Percentiles rank a stretch among this genome's conserved stretches.
Conservation (phyloP, 2,797 vertebrate genomes). For the Microcaecilia unicolor region DNA sequence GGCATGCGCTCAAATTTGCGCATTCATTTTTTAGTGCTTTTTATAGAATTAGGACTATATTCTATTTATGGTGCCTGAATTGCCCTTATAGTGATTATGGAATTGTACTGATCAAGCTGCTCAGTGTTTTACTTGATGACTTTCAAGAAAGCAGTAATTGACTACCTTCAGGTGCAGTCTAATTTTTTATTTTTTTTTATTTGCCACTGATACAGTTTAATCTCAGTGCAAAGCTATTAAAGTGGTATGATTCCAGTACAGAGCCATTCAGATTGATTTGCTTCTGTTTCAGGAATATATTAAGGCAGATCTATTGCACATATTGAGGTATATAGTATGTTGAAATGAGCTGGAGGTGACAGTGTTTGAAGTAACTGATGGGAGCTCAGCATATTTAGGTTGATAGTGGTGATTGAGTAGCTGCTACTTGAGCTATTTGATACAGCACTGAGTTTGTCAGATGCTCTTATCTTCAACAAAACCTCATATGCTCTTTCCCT, state of each 20-base stretch:
- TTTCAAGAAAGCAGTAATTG: conserved; percentile 21
- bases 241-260: conserved; percentile 19
- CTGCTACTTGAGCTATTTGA: conserved; percentile 23
- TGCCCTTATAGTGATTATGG: too few species aligned
- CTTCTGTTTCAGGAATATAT: conserved; percentile 35
- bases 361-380: conserved; percentile 22
- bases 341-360: conserved; percentile 17
- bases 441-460: conserved; percentile 25
- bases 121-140: conserved; percentile 17
- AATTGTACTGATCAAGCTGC: too few species aligned
- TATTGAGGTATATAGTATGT: conserved; percentile 22
- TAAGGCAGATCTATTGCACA: conserved; percentile 15
- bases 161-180: conserved; percentile 1
- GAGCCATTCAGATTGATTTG: conserved; percentile 33
- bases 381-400: conserved; percentile 24
- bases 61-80: too few species aligned
- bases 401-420: conserved; percentile 27
- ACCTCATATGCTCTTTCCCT: conserved; percentile 13
- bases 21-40: too few species aligned
- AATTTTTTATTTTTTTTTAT: conserved; percentile 27
- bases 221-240: conserved; percentile 24
- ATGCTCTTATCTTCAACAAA: conserved; percentile 32
- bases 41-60: too few species aligned
- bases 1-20: too few species aligned
- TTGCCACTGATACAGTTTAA: conserved; percentile 29